Evolutionary conservation across 2,797 vertebrate genomes (phyloP).

Genomic region (Pempheris klunzingeri): DNA sequence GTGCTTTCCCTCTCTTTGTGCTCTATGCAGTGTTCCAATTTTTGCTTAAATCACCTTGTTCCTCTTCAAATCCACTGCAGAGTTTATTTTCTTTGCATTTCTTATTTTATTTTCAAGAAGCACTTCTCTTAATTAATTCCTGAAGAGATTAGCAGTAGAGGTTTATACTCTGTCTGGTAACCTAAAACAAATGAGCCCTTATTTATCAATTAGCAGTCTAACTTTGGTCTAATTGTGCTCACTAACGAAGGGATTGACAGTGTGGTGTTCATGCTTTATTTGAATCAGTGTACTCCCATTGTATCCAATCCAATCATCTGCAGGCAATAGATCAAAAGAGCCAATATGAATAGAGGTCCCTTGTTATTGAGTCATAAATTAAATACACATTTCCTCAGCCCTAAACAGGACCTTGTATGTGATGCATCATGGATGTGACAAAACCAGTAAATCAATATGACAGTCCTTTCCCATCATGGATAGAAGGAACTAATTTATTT

Average conservation of each 20-base stretch:
- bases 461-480: slow-evolving; percentile 37
- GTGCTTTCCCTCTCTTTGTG: slow-evolving; percentile 23
- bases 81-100: neutral
- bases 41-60: slow-evolving; percentile 34
- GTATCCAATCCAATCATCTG: slow-evolving; percentile 63
- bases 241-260: slow-evolving; percentile 21
- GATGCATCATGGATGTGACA: slow-evolving; percentile 66
- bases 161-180: neutral
- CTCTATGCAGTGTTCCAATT: slow-evolving; percentile 21
- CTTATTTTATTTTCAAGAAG: neutral
- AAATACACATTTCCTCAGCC: slow-evolving; percentile 65
- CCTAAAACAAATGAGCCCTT: slow-evolving; percentile 3
- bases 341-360: slow-evolving; percentile 66
- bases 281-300: slow-evolving; percentile 46
- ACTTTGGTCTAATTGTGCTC: slow-evolving; percentile 44
- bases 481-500: slow-evolving; percentile 55
- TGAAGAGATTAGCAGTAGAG: neutral
- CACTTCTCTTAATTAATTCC: neutral
- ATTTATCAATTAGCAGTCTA: slow-evolving; percentile 35
- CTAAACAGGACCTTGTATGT: slow-evolving; percentile 50
- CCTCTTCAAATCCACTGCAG: slow-evolving; percentile 4
- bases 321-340: slow-evolving; percentile 69
- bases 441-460: slow-evolving; percentile 67
- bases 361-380: slow-evolving; percentile 77
- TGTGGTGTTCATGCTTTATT: slow-evolving; percentile 61